Conservation (phyloP, 2,113 vertebrate species). For the Phylloscopus whistleri region DNA sequence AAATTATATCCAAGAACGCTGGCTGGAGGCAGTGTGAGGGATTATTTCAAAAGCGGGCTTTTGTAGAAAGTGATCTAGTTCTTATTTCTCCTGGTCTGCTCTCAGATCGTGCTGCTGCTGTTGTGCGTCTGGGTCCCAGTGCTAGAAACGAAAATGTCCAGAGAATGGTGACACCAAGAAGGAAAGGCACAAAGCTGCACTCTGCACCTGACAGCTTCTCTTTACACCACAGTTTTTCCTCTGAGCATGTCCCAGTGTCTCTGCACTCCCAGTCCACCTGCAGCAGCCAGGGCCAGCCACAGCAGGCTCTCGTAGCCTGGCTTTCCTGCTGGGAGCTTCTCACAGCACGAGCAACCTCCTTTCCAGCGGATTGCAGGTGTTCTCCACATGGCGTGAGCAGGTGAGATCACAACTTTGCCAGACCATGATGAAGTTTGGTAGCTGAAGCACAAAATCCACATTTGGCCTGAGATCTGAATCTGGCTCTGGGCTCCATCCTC, state of each 20-base stretch:
- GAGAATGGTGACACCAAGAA: background rate
- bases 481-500: background rate
- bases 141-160: background rate
- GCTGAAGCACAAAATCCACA: background rate
- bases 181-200: background rate
- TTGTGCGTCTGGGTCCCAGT: background rate
- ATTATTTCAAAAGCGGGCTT: background rate
- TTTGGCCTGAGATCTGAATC: conserved; percentile 43
- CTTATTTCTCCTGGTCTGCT: background rate
- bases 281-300: background rate
- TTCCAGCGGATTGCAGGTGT: conserved; percentile 29
- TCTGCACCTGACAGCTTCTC: background rate
- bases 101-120: background rate
- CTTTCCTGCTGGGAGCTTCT: background rate
- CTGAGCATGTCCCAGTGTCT: background rate
- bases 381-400: background rate
- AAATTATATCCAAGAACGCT: background rate
- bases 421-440: conserved; percentile 20
- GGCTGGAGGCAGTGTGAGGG: background rate
- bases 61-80: background rate
- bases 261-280: background rate
- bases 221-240: background rate
- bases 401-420: conserved; percentile 1
- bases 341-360: background rate
- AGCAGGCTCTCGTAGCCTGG: background rate